These are phyloP conservation scores for Dynastes tityus DNA, from an alignment of 2,888 invertebrate species.

Conservation along the genomic window DNA sequence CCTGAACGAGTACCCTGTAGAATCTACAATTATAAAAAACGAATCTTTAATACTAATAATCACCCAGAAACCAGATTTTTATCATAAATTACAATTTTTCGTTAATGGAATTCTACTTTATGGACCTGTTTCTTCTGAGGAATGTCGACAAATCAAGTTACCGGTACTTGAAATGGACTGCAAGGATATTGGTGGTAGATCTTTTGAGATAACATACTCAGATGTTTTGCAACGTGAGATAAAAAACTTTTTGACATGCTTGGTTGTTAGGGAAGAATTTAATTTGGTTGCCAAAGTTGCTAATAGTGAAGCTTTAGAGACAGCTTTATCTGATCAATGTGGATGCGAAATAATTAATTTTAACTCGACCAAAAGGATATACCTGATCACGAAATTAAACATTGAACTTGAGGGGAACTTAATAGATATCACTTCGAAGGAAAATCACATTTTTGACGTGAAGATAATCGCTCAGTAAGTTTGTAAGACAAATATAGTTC, in stretches of 20 bases:
- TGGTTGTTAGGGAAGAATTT: constrained; percentile 55
- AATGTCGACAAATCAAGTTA: constrained; percentile 42
- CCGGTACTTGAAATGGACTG: constrained; percentile 48
- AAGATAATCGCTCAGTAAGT: background rate
- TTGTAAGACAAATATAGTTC: background rate
- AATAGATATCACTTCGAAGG: constrained; percentile 54
- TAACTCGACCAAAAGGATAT: constrained; percentile 52
- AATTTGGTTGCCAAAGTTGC: constrained; percentile 57
- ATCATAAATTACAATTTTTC: constrained; percentile 31
- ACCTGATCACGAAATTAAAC: constrained; percentile 58
- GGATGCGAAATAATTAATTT: constrained; percentile 58
- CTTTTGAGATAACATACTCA: constrained; percentile 45
- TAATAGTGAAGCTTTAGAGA: constrained; percentile 56
- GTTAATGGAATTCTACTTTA: constrained; percentile 37
- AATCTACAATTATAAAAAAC: background rate
- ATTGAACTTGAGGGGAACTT: constrained; percentile 58
- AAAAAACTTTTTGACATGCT: constrained; percentile 58
- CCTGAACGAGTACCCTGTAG: background rate
- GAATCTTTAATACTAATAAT: constrained; percentile 14
- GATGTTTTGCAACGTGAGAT: constrained; percentile 55
- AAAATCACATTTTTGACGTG: background rate
- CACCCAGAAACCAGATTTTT: constrained; percentile 45
- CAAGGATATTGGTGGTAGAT: constrained; percentile 48
- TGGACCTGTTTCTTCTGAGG: constrained; percentile 5
- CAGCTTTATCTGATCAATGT: constrained; percentile 61